Evolutionary conservation across 1,140 invertebrate genomes (phyloP).

Genomic region (Zaprionus tsacasi): DNA sequence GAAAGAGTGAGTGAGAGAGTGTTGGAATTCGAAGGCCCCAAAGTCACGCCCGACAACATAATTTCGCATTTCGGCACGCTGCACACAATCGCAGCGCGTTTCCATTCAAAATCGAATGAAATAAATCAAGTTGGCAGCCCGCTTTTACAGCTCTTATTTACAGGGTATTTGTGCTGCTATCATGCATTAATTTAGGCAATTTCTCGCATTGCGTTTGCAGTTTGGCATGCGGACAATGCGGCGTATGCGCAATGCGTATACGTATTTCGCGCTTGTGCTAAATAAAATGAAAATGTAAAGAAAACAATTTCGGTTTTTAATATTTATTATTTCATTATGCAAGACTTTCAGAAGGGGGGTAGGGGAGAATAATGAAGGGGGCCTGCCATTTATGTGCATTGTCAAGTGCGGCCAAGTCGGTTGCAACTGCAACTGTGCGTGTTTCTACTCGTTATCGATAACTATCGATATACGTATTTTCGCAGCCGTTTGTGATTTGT

Average conservation of each 20-base stretch:
- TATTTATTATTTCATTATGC: conserved; percentile 71
- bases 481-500: conserved; percentile 13
- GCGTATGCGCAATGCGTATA: conserved; percentile 66
- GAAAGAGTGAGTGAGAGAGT: background rate
- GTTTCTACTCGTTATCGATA: conserved; percentile 9
- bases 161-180: too few species aligned
- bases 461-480: conserved; percentile 9
- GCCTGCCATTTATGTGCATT: conserved; percentile 46
- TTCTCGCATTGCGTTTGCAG: background rate
- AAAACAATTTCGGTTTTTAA: conserved; percentile 46
- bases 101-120: conserved; percentile 75
- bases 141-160: background rate
- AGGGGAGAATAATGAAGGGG: conserved; percentile 7
- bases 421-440: conserved; percentile 8
- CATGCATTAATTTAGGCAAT: too few species aligned
- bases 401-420: conserved; percentile 44
- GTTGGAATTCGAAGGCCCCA: background rate
- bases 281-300: conserved; percentile 40
- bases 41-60: conserved; percentile 39
- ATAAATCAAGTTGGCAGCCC: conserved; percentile 77
- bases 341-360: conserved; percentile 15
- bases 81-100: conserved; percentile 71
- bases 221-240: conserved; percentile 20
- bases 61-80: conserved; percentile 70
- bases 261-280: conserved; percentile 36